Base-by-base conservation (phyloP, 2,888 invertebrate genomes). In the Eupithecia inturbata region DNA sequence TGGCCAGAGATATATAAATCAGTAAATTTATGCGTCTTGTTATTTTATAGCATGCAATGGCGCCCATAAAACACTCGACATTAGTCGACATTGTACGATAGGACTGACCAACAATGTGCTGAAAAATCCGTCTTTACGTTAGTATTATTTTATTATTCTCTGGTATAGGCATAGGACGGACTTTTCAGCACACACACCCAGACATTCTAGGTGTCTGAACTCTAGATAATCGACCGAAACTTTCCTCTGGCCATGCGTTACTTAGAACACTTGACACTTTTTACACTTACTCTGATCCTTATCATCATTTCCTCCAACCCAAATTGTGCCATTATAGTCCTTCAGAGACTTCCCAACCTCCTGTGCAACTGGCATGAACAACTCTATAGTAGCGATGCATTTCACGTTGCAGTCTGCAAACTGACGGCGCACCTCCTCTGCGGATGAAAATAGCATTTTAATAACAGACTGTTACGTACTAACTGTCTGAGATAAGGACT, bases 381-480 rank as follows among this genome's bases (percentile, higher is more conserved):
- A 88, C 64, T 96, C 95, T 68, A 96, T 95, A 0, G 96, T 96
- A 5, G 96, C 93, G 64, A 96, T 96, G 80, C 95, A 94, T 85
- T 96, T 96, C 2, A 96, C 96, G 45, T 95, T 94, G 76, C 96
- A 96, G 83, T 96, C 96, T 64, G 89, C 83, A 83, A 96, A 96
- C 84, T 96, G 96, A 7, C 96, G 91, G 64, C 88, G 89, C 71
- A 96, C 92, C 88, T 96, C 96, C 81, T 95, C 96, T 96, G 88
- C 26, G 88, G 92, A 79, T 76, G 68, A 64, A 77, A 19, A 66
- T 71, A 68, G 67, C 36, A 63, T 63, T 63, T 53, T 69, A 72
- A 53, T 72, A 72, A 64, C 60, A 16, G 67, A 33, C 67, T 49
- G 39, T 67, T 68, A 53, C 68, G 36, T 70, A 64, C 31, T 0